Conservation (phyloP, 2,888 invertebrate species). For the Drosophila engyochracea region DNA sequence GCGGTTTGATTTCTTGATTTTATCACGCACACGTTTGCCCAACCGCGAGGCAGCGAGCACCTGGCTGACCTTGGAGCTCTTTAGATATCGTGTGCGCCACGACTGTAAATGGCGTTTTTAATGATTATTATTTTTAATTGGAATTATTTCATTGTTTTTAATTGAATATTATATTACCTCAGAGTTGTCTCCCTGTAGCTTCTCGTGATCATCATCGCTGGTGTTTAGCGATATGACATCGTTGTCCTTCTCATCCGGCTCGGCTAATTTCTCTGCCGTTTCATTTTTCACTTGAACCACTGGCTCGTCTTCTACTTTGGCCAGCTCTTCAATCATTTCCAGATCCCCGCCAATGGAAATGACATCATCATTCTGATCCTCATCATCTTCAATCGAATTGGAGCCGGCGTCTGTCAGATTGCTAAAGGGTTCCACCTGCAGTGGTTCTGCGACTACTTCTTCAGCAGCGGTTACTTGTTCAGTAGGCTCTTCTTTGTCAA, state of each 20-base stretch:
- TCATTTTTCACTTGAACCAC: slow-evolving; percentile 57
- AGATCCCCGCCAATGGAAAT: slow-evolving; percentile 85
- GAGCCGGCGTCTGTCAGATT: neutral
- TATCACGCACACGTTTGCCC: slow-evolving; percentile 88
- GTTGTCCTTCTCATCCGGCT: slow-evolving; percentile 67
- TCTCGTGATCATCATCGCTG: slow-evolving; percentile 79
- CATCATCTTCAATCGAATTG: slow-evolving; percentile 84
- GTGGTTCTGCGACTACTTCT: neutral
- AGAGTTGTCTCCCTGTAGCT: slow-evolving; percentile 50
- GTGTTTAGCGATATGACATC: slow-evolving; percentile 81
- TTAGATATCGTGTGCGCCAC: slow-evolving; percentile 88
- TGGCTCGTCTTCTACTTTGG: slow-evolving; percentile 62
- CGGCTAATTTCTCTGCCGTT: slow-evolving; percentile 10
- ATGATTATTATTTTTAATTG: slow-evolving; percentile 16
- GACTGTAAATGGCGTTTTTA: slow-evolving; percentile 80
- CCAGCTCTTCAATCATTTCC: slow-evolving; percentile 84
- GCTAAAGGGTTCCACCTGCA: slow-evolving; percentile 2
- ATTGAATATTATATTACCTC: slow-evolving; percentile 62
- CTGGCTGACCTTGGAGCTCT: slow-evolving; percentile 87
- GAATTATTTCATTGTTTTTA: neutral
- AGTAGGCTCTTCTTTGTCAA: neutral
- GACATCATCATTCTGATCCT: slow-evolving; percentile 84
- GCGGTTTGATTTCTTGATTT: slow-evolving; percentile 86
- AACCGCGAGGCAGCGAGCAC: slow-evolving; percentile 87
- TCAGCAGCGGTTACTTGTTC: slow-evolving; percentile 6